Evolutionary conservation across 2,888 invertebrate species (phyloP), one percentile per base, ranked within the genome.

Genomic region (Pyrgus malvae): DNA sequence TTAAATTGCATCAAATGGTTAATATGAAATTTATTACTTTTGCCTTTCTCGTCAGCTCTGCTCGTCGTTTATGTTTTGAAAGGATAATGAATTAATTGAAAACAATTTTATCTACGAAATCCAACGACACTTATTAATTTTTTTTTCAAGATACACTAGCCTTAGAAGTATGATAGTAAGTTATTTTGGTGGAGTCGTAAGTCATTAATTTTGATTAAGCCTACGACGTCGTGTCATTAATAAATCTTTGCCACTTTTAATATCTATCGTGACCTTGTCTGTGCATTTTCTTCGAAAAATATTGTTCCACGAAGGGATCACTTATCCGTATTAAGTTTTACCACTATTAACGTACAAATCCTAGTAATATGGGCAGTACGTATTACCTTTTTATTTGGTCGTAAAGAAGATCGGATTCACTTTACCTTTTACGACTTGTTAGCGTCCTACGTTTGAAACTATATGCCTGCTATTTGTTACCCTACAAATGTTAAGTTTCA

Each of bases 331-430:
- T 46, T 35, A 46, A 33, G 23, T 35, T 46, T 46, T 35, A 35
- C 23, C 23, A 35, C 31, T 33, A 46, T 44, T 31, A 44, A 21
- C 23, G 46, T 35, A 25, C 37, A 16, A 48, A 37, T 48, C 25
- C 17, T 48, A 16, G 37, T 35, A 48, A 23, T 23, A 25, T 23
- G 33, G 33, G n/a, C 8, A 38, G 27, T 29, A 48, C 11, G 25
- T 17, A 27, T 48, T 38, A 50, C 9, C 23, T 41, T 33, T 17
- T 50, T 50, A 41, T 50, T 33, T n/a, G 33, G 0, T 33, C 40
- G 49, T 41, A 50, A 50, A 50, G 41, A 35, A 33, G 42, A 50
- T 50, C 35, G 42, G 33, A 42, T 50, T 50, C 50, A 17, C 21
- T 35, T 17, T 19, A 25, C 42, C 23, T 35, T 50, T 42, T 50